Base-by-base conservation (phyloP, 2,888 invertebrate species). In the Itoplectis maculator region DNA sequence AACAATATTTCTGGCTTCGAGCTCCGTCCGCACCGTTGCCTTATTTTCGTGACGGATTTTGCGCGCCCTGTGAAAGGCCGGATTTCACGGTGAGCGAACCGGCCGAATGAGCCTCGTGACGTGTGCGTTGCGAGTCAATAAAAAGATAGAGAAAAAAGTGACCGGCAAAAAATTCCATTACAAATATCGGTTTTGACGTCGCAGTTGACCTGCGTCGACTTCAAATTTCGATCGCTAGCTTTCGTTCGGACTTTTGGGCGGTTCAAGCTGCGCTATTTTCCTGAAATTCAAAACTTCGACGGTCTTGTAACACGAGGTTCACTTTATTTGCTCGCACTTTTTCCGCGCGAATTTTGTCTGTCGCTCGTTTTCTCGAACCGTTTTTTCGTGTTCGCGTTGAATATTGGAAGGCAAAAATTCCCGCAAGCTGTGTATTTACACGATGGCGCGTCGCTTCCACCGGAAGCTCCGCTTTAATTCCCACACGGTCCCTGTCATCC, bases 231-330 rank as follows among this genome's bases (percentile, higher is more conserved):
- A 13, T 18, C 35, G 13, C 42, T 23, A 7, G 9, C 18, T 18
- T 61, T 23, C 6, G 2, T 51, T 18, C 20, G 2, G 3, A 1
- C 23, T 54, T 37, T 35, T 47, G n/a, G 49, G 51, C 20, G 51
- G 1, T 54, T 13, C 11, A 18, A 15, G 4, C 7, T 13, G 54
- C 18, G 37, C 59, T 18, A 56, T 13, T 9, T 2, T 47, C 45
- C 35, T 56, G 77, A 77, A 77, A 77, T 69, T 77, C 59, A 61
- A 77, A 47, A 61, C 77, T 51, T 40, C 68, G 29, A n/a, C n/a
- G 11, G 37, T 76, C 69, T 69, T 61, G 77, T 61, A 49, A 77
- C 69, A 49, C 40, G 69, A 77, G 61, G 15, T 42, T 23, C 49
- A 56, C 66, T 70, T 37, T 8, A 59, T 35, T n/a, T n/a, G 59